Evolutionary conservation across 2,888 invertebrate genomes (phyloP).

Genomic region (Heteromyza rotundicornis): DNA sequence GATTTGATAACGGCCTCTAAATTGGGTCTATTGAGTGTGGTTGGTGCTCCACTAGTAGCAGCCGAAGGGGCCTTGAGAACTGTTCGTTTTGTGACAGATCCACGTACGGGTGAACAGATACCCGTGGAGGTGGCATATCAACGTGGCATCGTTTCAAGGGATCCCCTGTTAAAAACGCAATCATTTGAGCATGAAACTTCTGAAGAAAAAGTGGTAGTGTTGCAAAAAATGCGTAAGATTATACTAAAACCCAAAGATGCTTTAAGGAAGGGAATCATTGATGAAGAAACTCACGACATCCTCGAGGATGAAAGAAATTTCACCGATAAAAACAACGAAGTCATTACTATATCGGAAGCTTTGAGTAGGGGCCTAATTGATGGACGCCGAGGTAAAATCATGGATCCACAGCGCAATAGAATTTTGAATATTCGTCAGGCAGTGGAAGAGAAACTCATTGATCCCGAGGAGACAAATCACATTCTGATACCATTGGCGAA

Average conservation of each 20-base stretch:
- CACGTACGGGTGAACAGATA: slow-evolving; percentile 79
- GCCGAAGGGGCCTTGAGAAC: slow-evolving; percentile 74
- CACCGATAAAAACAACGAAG: slow-evolving; percentile 67
- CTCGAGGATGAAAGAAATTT: slow-evolving; percentile 70
- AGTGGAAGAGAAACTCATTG: slow-evolving; percentile 79
- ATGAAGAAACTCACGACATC: slow-evolving; percentile 75
- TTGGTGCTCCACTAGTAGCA: slow-evolving; percentile 77
- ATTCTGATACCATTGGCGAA: slow-evolving; percentile 80
- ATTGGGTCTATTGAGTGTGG: slow-evolving; percentile 76
- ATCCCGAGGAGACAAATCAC: slow-evolving; percentile 77
- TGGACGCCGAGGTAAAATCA: slow-evolving; percentile 76
- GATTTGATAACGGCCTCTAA: slow-evolving; percentile 77
- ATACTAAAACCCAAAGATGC: slow-evolving; percentile 80
- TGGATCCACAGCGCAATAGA: slow-evolving; percentile 84
- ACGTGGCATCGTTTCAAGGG: slow-evolving; percentile 70
- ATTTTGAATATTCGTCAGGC: slow-evolving; percentile 83
- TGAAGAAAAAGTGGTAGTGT: slow-evolving; percentile 73
- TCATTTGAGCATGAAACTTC: slow-evolving; percentile 64
- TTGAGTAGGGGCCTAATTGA: slow-evolving; percentile 74
- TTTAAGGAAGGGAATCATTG: slow-evolving; percentile 77
- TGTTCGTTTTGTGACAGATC: slow-evolving; percentile 76
- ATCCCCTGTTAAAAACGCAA: slow-evolving; percentile 51
- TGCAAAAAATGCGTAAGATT: slow-evolving; percentile 81
- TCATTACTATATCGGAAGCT: slow-evolving; percentile 77
- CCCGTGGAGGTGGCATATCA: slow-evolving; percentile 82